Evolutionary conservation across 2,888 invertebrate species (phyloP).

Genomic region (Serripes groenlandicus): DNA sequence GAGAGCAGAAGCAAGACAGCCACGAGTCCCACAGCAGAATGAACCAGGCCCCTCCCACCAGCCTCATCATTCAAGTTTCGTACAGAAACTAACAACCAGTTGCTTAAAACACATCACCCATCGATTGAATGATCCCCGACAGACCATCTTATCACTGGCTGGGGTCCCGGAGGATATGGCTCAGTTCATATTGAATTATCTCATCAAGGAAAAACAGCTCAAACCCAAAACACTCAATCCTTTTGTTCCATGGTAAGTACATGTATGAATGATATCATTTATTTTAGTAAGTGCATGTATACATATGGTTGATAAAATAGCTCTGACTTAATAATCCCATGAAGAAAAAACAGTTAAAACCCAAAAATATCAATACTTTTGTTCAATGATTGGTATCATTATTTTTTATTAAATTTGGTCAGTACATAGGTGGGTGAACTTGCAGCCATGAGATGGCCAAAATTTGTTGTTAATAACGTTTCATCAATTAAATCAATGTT

Average conservation of each 20-base stretch:
- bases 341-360: too few species aligned
- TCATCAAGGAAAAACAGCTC: slow-evolving; percentile 81
- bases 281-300: too few species aligned
- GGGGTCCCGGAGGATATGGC: slow-evolving; percentile 82
- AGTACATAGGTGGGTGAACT: too few species aligned
- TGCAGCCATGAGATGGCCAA: too few species aligned
- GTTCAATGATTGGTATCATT: too few species aligned
- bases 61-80: slow-evolving; percentile 46
- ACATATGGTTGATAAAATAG: too few species aligned
- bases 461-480: too few species aligned
- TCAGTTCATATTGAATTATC: slow-evolving; percentile 77
- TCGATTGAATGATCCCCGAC: slow-evolving; percentile 78
- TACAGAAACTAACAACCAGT: slow-evolving; percentile 71
- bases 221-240: slow-evolving; percentile 81
- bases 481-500: too few species aligned
- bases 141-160: slow-evolving; percentile 76
- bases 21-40: slow-evolving; percentile 16
- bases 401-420: too few species aligned
- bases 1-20: slow-evolving; percentile 77
- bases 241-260: slow-evolving; percentile 83
- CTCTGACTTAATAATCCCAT: too few species aligned
- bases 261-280: too few species aligned
- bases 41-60: slow-evolving; percentile 34
- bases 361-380: too few species aligned
- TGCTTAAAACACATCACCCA: slow-evolving; percentile 76